These are phyloP conservation scores for Hippopotamus amphibius DNA, from an alignment of 2,113 vertebrate genomes.

Conservation along the genomic window DNA sequence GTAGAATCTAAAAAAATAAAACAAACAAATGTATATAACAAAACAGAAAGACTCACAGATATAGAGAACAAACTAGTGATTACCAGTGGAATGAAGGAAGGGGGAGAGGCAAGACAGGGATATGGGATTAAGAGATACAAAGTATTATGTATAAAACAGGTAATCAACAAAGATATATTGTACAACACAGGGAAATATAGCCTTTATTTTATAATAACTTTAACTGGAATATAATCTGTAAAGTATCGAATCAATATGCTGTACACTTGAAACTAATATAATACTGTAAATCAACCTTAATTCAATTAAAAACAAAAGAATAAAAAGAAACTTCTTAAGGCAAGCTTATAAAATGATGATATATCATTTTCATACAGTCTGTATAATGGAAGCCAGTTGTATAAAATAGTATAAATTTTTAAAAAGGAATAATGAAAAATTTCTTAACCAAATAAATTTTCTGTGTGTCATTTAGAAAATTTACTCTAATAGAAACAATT, in stretches of 20 bases:
- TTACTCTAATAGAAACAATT: conserved; percentile 12
- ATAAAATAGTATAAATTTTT: neutral
- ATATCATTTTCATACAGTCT: neutral
- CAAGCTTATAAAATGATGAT: neutral
- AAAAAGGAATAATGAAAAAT: neutral
- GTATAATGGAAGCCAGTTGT: neutral
- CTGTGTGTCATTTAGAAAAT: conserved; percentile 12
- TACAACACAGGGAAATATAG: neutral
- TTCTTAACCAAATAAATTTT: conserved; percentile 33
- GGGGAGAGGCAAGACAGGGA: neutral
- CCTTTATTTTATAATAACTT: neutral
- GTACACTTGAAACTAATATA: neutral
- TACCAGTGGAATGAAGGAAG: neutral
- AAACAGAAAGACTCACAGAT: neutral
- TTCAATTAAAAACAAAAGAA: neutral
- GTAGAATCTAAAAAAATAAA: neutral
- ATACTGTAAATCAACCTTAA: neutral
- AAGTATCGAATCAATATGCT: neutral
- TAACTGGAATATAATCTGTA: neutral
- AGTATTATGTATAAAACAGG: neutral
- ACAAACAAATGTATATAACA: neutral
- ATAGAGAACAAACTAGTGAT: neutral
- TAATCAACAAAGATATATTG: neutral
- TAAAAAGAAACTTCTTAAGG: neutral
- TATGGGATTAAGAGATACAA: neutral